A percentile compares a stretch with the other conserved stretches of the same genome.
phyloP scores from a whole-genome alignment of 2,797 vertebrate species.

The Lagorchestes hirsutus region DNA sequence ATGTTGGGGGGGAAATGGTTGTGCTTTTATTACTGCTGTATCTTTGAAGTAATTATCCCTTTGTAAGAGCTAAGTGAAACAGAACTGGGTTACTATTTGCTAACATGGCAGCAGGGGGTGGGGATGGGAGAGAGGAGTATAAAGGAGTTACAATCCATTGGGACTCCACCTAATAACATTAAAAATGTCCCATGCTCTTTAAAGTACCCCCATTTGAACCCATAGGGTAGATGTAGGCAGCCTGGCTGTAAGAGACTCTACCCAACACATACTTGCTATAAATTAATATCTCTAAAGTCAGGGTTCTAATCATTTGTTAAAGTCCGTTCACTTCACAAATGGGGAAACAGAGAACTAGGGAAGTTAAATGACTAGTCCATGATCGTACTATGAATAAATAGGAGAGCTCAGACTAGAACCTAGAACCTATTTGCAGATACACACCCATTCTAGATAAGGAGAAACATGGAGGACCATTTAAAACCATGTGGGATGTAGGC shows the following conservation, averaged over 20 bases:
- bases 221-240: not conserved
- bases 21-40: not conserved
- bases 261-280: not conserved
- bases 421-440: not conserved
- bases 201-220: not conserved
- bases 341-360: not conserved
- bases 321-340: not conserved
- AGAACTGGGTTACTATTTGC: not conserved
- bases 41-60: not conserved
- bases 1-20: not conserved
- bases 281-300: not conserved
- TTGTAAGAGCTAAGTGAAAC: not conserved
- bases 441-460: not conserved
- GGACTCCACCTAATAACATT: not conserved
- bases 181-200: not conserved
- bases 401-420: not conserved
- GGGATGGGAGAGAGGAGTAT: too few species aligned
- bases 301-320: not conserved
- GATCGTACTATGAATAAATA: not conserved
- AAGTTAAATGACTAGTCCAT: not conserved
- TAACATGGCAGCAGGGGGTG: not conserved
- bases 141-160: not conserved
- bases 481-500: not conserved
- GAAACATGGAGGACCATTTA: not conserved
- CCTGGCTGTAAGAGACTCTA: not conserved